Percentiles rank a stretch among this genome's conserved stretches.
phyloP scores from a whole-genome alignment of 2,888 invertebrate species.

The Brachycybe producta region DNA sequence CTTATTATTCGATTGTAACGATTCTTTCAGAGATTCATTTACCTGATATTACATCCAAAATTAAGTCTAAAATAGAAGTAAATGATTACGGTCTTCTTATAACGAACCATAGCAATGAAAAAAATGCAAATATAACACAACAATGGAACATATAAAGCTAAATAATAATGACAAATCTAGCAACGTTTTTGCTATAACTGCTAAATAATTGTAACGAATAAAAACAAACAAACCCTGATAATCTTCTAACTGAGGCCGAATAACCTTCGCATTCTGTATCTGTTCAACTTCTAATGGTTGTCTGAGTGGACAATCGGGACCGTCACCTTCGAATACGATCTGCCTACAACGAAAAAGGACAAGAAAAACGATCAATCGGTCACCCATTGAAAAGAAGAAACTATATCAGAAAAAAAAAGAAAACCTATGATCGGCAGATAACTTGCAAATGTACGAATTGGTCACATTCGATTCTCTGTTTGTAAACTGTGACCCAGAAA shows the following conservation, averaged over 20 bases:
- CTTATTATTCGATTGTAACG: too few relatives aligned
- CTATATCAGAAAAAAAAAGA: not conserved
- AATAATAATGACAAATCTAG: too few relatives aligned
- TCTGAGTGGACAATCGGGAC: not conserved
- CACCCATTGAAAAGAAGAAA: not conserved
- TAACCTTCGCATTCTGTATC: slow-evolving; percentile 10
- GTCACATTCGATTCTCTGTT: not conserved
- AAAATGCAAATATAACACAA: too few relatives aligned
- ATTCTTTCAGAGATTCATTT: too few relatives aligned
- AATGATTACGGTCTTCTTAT: too few relatives aligned
- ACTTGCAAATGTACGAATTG: slow-evolving; percentile 12
- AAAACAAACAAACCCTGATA: slow-evolving; percentile 8
- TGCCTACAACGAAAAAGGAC: slow-evolving; percentile 2
- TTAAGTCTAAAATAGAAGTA: slow-evolving; percentile 9
- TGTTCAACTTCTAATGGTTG: slow-evolving; percentile 9
- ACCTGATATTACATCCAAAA: slow-evolving; percentile 16
- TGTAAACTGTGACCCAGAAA: not conserved
- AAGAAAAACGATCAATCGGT: not conserved
- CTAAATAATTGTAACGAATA: too few relatives aligned
- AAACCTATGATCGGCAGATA: slow-evolving; percentile 20
- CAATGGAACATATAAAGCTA: too few relatives aligned
- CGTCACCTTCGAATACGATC: slow-evolving; percentile 17
- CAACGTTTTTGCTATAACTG: too few relatives aligned
- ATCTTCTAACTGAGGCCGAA: slow-evolving; percentile 7
- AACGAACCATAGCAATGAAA: too few relatives aligned